These are phyloP conservation scores for Calephelis virginiensis DNA, from an alignment of 1,140 invertebrate genomes.

Conservation along the genomic window DNA sequence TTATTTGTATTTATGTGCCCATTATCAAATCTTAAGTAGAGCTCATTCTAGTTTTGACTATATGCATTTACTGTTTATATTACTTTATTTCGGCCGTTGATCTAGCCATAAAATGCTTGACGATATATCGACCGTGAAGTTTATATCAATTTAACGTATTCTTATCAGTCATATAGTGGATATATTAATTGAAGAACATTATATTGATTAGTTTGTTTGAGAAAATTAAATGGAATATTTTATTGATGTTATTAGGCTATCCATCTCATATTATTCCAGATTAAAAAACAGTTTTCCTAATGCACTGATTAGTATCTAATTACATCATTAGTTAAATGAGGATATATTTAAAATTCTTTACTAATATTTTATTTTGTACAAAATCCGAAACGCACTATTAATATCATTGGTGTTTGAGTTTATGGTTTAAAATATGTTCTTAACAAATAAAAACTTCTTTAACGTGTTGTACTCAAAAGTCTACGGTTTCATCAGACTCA, in stretches of 20 bases:
- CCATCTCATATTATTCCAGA: not conserved
- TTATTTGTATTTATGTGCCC: slow-evolving; percentile 19
- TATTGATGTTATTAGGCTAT: slow-evolving; percentile 44
- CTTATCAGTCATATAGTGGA: slow-evolving; percentile 44
- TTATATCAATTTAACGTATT: slow-evolving; percentile 50
- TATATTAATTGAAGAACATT: slow-evolving; percentile 53
- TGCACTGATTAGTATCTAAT: not conserved
- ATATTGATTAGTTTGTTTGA: slow-evolving; percentile 53
- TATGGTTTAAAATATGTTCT: no score
- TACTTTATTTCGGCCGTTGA: slow-evolving; percentile 28
- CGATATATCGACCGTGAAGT: slow-evolving; percentile 43
- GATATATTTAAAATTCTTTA: not conserved
- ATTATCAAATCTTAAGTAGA: slow-evolving; percentile 21
- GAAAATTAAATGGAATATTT: slow-evolving; percentile 60
- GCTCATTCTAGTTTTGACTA: slow-evolving; percentile 22
- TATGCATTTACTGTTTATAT: slow-evolving; percentile 29
- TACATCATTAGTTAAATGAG: not conserved
- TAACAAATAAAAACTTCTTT: no score
- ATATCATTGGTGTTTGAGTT: no score
- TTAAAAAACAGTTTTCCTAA: not conserved
- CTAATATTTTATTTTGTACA: not conserved
- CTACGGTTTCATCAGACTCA: no score
- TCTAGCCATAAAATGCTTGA: slow-evolving; percentile 30
- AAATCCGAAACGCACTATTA: not conserved
- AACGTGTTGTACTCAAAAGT: no score